Base-by-base conservation (phyloP, 2,797 vertebrate species). In the Halcyon chelicuti region DNA sequence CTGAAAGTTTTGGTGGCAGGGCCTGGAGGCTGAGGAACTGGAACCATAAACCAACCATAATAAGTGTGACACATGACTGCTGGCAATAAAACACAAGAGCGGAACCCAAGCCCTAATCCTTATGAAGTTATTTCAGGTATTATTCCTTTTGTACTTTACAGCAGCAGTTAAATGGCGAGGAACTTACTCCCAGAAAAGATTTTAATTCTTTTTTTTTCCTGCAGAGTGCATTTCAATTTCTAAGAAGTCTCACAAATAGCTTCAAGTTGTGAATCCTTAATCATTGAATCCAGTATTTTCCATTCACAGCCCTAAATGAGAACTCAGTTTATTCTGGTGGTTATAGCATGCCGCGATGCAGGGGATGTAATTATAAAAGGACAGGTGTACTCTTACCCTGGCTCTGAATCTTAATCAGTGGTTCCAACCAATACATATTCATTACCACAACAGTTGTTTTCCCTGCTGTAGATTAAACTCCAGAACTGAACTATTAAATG, bases 241-340 rank as follows among this genome's bases (percentile, higher is more conserved):
- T 40, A 79, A 33, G n/a, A 93, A 92, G 87, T 35, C 49, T 91
- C 46, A 79, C 40, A 79, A 76, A 86, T 18, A 74, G 14, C 28
- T 90, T 63, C 42, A 87, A 51, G 26, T 85, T 92, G 70, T 79
- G 61, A 93, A 88, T 77, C 93, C 17, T 11, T 87, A 55, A 82
- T 93, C 4, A 85, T 10, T 15, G 7, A 94, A 90, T 86, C 18
- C 25, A 79, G 25, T 85, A 93, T 93, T 92, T 92, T 94, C 90
- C 39, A 86, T 46, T 22, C 71, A 87, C 71, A 88, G 80, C 4
- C 9, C 19, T 80, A 63, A 91, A 81, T 61, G 67, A 76, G 44
- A 84, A 61, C 9, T 75, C 39, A 82, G 66, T 42, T 86, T 82
- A 68, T 77, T 85, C 66, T 73, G 42, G 17, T 76, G 17, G 23